Evolutionary conservation across 2,888 invertebrate genomes (phyloP), one percentile per base, ranked within the genome.

Genomic region (Monopis laevigella): DNA sequence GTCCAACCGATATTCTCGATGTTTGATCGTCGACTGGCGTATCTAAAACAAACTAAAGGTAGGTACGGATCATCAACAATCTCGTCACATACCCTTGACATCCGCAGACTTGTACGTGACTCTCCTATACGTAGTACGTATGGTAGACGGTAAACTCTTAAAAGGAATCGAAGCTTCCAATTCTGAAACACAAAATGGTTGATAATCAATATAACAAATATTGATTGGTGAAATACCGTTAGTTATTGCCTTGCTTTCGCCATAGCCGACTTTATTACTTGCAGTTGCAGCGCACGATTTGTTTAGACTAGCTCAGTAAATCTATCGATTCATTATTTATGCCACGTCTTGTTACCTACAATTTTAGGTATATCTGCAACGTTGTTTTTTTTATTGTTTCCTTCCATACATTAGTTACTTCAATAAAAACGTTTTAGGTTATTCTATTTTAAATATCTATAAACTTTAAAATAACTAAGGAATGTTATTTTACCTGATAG

Each of bases 71-170:
- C 55, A 65, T 77, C 65, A 60, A 58, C 53, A 72, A 61, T 59
- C 72, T 57, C 62, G 64, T 68, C 74, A 72, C 74, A 78, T 56
- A 56, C 52, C 51, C 55, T 54, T 60, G 55, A 73, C 73, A 68
- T 78, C 78, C 80, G 78, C 59, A 64, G 61, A 55, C 19, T 11
- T 56, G 56, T 59, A 53, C 48, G 62, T 44, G 65, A 73, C 73
- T 68, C 73, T 72, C 67, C 39, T 42, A 8, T 8, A 17, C 18
- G 17, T 18, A 34, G 16, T 16, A n/a, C n/a, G n/a, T 34, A 34
- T 34, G 34, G 34, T 3, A 18, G 34, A 14, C 5, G 16, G n/a
- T 18, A 14, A 8, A 34, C 14, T 16, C 3, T n/a, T n/a, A 17
- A 34, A 16, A 34, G 4, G 34, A 17, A 16, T 17, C 17, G 34